A percentile compares a stretch with the other conserved stretches of the same genome.
Evolutionary conservation across 2,888 invertebrate genomes (phyloP).

Genomic region (Heterodera filipjevi): DNA sequence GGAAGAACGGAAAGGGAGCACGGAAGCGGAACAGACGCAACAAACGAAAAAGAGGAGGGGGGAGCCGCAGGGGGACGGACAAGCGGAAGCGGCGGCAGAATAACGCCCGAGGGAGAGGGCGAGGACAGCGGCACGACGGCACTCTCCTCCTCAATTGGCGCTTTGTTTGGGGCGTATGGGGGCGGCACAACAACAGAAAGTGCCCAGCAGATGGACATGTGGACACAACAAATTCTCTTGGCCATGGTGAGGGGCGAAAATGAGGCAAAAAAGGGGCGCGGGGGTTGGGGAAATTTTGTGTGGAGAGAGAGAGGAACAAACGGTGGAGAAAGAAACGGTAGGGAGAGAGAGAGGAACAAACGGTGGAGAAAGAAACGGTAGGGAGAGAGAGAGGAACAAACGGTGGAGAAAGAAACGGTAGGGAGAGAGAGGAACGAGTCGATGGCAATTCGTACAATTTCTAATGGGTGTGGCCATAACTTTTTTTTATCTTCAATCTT

Average conservation of each 20-base stretch:
- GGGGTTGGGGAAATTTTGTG: too few relatives aligned
- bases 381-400: too few relatives aligned
- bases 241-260: constrained; percentile 24
- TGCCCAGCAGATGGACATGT: constrained; percentile 17
- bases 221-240: constrained; percentile 22
- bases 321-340: too few relatives aligned
- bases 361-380: too few relatives aligned
- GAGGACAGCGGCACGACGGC: constrained; percentile 3
- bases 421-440: too few relatives aligned
- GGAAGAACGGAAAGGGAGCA: constrained; percentile 16
- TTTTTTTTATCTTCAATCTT: too few relatives aligned
- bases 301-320: too few relatives aligned
- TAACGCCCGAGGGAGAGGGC: background rate
- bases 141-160: background rate
- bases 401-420: too few relatives aligned
- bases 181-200: background rate
- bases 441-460: too few relatives aligned
- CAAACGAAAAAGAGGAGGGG: background rate
- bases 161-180: constrained; percentile 5
- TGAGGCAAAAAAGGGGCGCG: too few relatives aligned
- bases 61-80: background rate
- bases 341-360: too few relatives aligned
- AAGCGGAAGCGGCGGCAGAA: background rate
- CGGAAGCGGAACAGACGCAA: constrained; percentile 11
- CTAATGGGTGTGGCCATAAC: too few relatives aligned